phyloP scores from a whole-genome alignment of 2,888 invertebrate genomes.

The Cataglyphis albicans region DNA sequence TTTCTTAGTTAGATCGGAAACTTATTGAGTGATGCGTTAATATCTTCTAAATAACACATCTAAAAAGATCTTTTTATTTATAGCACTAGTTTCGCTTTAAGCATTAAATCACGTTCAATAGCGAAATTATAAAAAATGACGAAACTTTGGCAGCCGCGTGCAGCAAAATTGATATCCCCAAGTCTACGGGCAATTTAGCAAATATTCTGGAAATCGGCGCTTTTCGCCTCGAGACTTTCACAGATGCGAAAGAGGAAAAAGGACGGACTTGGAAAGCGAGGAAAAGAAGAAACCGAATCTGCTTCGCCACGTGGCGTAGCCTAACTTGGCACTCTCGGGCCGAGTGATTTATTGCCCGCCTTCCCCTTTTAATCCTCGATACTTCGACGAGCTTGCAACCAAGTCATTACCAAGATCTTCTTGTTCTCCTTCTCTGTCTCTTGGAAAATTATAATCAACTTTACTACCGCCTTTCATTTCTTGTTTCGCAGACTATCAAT shows the following conservation, averaged over 20 bases:
- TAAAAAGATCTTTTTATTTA: not conserved
- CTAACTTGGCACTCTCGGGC: constrained; percentile 80
- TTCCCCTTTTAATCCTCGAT: constrained; percentile 62
- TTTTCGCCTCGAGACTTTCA: constrained; percentile 20
- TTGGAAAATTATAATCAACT: constrained; percentile 27
- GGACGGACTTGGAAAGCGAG: not conserved
- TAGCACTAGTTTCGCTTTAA: not conserved
- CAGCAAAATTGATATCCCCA: constrained; percentile 8
- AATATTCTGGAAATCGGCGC: constrained; percentile 27
- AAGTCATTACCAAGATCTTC: constrained; percentile 10
- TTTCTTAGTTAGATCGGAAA: too few species aligned
- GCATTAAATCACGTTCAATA: not conserved
- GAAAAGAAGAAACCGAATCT: constrained; percentile 51
- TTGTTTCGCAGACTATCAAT: constrained; percentile 26
- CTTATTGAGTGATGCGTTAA: too few species aligned
- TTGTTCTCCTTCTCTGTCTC: not conserved
- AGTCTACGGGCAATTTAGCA: constrained; percentile 13
- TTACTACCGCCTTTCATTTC: constrained; percentile 32
- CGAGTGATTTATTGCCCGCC: constrained; percentile 79
- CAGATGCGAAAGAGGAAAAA: constrained; percentile 9
- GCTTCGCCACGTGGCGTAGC: constrained; percentile 75
- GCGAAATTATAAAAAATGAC: not conserved
- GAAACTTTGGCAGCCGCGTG: not conserved
- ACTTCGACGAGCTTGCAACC: constrained; percentile 24
- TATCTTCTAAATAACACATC: not conserved